Evolutionary conservation across 2,797 vertebrate genomes (phyloP), one percentile per base, ranked within the genome.

Genomic region (Gallinago stenura): DNA sequence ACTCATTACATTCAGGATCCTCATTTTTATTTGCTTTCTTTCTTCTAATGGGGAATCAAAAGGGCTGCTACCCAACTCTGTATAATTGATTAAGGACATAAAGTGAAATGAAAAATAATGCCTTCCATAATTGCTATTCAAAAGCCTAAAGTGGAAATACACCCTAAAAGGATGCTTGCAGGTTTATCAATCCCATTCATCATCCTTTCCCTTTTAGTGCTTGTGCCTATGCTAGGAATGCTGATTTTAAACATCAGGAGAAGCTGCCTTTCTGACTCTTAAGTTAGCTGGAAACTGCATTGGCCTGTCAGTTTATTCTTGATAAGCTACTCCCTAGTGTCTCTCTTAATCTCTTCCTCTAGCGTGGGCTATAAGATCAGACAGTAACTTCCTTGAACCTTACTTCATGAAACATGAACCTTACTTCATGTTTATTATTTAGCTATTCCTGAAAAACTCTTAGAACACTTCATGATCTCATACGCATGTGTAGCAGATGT

Each of bases 61-160:
- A 65, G 33, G 10, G 10, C 24, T 89, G 51, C 21, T 84, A 21
- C 76, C 48, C 53, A 87, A 56, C 45, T 83, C 53, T 53, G 20
- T 79, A 66, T 90, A 95, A 90, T 10, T 93, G 46, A 93, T 79
- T 87, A 77, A 88, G 66, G 46, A 93, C 58, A 79, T 62, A 88
- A 91, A 93, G 9, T 48, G 22, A 88, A 93, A 94, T 78, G 48
- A 90, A 90, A 93, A 93, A 68, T 90, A 70, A 89, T 84, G 56
- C 21, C 61, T 41, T 83, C 20, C 46, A 39, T 90, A 90, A 88
- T 90, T 84, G 54, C 58, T 84, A 41, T 82, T 76, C 56, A 70
- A 94, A 93, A 84, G 28, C n/a, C 73, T 65, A 60, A 76, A 41
- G 41, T 58, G 70, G 77, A 95, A 95, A 77, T 77, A 89, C 57